These are phyloP conservation scores for Onychostruthus taczanowskii DNA, from an alignment of 2,113 vertebrate genomes.

Conservation along the genomic window DNA sequence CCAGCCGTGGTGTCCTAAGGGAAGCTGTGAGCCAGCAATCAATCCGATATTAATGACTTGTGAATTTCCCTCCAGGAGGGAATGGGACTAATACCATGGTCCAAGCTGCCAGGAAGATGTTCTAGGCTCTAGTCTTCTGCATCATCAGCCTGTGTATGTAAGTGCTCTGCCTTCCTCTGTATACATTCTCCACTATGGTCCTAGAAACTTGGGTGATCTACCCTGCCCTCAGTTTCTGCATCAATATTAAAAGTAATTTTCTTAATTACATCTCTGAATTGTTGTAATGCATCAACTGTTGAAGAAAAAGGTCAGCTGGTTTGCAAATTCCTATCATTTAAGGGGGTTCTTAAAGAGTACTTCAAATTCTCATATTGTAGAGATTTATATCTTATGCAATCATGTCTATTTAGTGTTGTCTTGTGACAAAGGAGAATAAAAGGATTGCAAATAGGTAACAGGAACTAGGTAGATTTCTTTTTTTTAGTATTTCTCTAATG, in stretches of 20 bases:
- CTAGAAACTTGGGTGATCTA: background rate
- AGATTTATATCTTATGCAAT: background rate
- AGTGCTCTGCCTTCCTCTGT: background rate
- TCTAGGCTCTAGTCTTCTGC: background rate
- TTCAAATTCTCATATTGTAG: background rate
- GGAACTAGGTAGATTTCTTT: background rate
- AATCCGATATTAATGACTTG: background rate
- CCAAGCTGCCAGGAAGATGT: background rate
- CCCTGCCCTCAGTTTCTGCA: background rate
- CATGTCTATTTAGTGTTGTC: background rate
- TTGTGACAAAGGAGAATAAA: background rate
- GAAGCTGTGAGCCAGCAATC: background rate
- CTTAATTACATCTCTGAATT: background rate
- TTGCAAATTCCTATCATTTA: background rate
- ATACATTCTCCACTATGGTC: background rate
- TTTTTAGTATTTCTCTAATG: slow-evolving; percentile 25
- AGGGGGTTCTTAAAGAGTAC: background rate
- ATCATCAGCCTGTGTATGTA: background rate
- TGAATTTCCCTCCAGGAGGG: background rate
- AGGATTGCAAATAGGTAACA: slow-evolving; percentile 4
- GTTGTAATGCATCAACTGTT: background rate
- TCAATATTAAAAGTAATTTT: background rate
- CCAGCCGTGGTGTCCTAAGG: background rate
- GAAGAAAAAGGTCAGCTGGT: background rate
- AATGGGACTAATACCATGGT: background rate